These are phyloP conservation scores for Drosophila jambulina DNA, from an alignment of 1,140 invertebrate genomes.

Conservation along the genomic window DNA sequence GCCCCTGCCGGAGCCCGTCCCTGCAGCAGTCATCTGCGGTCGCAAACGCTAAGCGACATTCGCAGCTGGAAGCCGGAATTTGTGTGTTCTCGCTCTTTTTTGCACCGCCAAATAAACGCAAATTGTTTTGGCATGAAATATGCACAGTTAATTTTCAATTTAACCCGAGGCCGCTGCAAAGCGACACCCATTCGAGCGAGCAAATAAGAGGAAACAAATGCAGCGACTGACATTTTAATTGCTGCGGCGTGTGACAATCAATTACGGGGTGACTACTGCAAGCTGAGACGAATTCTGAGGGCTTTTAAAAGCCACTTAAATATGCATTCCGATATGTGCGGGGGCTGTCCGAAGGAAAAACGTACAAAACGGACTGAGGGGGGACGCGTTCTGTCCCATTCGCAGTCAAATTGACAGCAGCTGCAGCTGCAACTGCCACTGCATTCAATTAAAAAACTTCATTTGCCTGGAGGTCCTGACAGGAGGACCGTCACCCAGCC, in stretches of 20 bases:
- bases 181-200: slow-evolving; percentile 27
- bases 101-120: slow-evolving; percentile 59
- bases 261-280: slow-evolving; percentile 67
- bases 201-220: slow-evolving; percentile 36
- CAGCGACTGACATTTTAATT: slow-evolving; percentile 66
- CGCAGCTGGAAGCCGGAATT: slow-evolving; percentile 29
- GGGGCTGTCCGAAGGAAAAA: slow-evolving; percentile 11
- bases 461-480: slow-evolving; percentile 35
- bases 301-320: slow-evolving; percentile 74
- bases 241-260: slow-evolving; percentile 74
- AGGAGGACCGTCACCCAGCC: not conserved
- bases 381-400: slow-evolving; percentile 22
- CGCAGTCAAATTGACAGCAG: slow-evolving; percentile 60
- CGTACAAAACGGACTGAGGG: not conserved
- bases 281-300: slow-evolving; percentile 46
- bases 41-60: slow-evolving; percentile 53
- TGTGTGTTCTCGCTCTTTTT: slow-evolving; percentile 19
- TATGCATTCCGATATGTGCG: slow-evolving; percentile 56
- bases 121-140: slow-evolving; percentile 70
- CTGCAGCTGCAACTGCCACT: slow-evolving; percentile 62
- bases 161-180: slow-evolving; percentile 22
- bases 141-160: slow-evolving; percentile 73
- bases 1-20: not conserved
- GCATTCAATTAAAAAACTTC: slow-evolving; percentile 67
- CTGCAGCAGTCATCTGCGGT: slow-evolving; percentile 42